Evolutionary conservation across 2,113 vertebrate species (phyloP), one percentile per base, ranked within the genome.

Genomic region (Hymenochirus boettgeri): DNA sequence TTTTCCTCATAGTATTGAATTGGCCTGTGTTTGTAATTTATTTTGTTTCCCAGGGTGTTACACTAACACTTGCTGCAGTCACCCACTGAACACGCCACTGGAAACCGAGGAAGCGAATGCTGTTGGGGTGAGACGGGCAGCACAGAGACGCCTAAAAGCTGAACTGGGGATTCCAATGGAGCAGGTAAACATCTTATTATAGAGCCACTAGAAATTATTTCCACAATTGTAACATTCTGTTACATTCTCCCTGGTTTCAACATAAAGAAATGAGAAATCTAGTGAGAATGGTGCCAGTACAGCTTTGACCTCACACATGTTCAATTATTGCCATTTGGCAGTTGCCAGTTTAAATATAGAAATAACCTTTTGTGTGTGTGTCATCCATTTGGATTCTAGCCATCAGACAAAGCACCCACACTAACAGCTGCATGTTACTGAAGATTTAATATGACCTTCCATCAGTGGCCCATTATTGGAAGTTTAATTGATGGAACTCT

Each of bases 11-110:
- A n/a, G n/a, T n/a, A n/a, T n/a, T n/a, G n/a, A n/a, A n/a, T n/a
- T n/a, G n/a, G n/a, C n/a, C n/a, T n/a, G n/a, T n/a, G n/a, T n/a
- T n/a, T n/a, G n/a, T n/a, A n/a, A n/a, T n/a, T n/a, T n/a, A 35
- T 35, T 35, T 19, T 12, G 11, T 71, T 42, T 65, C 61, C 7
- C 73, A 99, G 96, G 89, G 65, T 99, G 91, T 72, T 99, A 92
- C 63, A 99, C 94, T 54, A 99, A 99, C 77, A 93, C 92, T 0
- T 99, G 96, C 72, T 98, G 96, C 73, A 99, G 96, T 69, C 96
- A 99, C 66, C 96, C 96, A 0, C 74, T 99, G 1, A 89, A 85
- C 78, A 90, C 80, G 0, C 79, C 89, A 0, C 70, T 76, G 0
- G 96, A 99, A 65, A 78, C 91, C 61, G 94, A 97, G 78, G 96